Base-by-base conservation (phyloP, 2,888 invertebrate species). In the Pachliopta kotzebuea region DNA sequence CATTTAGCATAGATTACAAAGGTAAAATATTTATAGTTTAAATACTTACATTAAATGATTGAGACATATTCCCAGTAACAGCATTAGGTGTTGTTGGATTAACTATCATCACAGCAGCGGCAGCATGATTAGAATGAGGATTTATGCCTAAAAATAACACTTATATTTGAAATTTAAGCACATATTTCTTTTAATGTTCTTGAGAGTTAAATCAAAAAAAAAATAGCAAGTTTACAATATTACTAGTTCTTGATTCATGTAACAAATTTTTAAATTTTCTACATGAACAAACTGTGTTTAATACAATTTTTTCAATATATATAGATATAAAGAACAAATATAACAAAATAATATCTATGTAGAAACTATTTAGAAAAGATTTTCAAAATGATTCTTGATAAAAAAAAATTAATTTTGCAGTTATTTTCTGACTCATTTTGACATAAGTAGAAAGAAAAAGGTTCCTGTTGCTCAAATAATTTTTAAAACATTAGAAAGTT, bases 81-180 rank as follows among this genome's bases (percentile, higher is more conserved):
- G 92, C 86, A 75, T 90, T 92, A 57, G 92, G 92, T 65, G 92
- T 92, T 50, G 92, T 92, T 21, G 92, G 92, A 69, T 92, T 92
- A 0, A 92, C 92, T 71, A 92, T 91, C 92, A 92, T 92, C 60
- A 92, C 90, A 79, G 92, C 92, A 67, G 92, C 91, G 53, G 92
- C 88, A 62, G 88, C 84, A 81, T 92, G 92, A 71, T 89, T 91
- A 20, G 91, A 84, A 71, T 92, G 92, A 23, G 91, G 87, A 72
- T 83, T 88, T 75, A 90, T 72, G 67, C 91, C 92, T 88, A 72
- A 45, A 62, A 61, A 54, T 52, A 52, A 49, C 24, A 52, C 3
- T 2, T n/a, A 4, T n/a, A 45, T n/a, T 45, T 6, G n/a, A 45
- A 45, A 3, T 45, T n/a, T 7, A n/a, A 45, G n/a, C n/a, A 6